These are phyloP conservation scores for Aphaenogaster floridana DNA, from an alignment of 1,140 invertebrate species.

Conservation along the genomic window DNA sequence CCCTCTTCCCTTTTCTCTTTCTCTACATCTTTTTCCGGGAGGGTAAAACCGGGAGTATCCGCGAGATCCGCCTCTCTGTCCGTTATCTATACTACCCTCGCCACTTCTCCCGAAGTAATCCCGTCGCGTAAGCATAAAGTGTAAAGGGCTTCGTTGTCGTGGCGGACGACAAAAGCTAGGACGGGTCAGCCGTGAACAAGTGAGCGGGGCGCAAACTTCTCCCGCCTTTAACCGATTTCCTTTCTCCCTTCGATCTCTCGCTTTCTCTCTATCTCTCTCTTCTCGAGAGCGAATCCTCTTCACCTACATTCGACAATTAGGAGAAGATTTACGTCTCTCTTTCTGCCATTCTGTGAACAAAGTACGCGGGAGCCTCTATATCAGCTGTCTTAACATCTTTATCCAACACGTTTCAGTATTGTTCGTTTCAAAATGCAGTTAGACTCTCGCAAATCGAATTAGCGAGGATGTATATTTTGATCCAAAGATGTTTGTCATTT, in stretches of 20 bases:
- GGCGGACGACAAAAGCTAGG: slow-evolving; percentile 28
- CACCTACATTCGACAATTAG: slow-evolving; percentile 49
- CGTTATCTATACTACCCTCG: slow-evolving; percentile 28
- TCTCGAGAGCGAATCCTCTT: slow-evolving; percentile 14
- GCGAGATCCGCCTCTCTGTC: background rate
- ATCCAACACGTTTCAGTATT: background rate
- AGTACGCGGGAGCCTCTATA: background rate
- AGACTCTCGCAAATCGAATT: background rate
- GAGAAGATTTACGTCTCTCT: slow-evolving; percentile 42
- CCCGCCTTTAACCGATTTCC: slow-evolving; percentile 33
- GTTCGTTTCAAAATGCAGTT: background rate
- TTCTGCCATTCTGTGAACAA: background rate
- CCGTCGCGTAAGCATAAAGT: slow-evolving; percentile 60
- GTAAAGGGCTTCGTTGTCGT: slow-evolving; percentile 39
- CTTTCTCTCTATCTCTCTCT: background rate
- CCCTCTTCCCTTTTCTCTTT: background rate
- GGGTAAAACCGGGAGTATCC: slow-evolving; percentile 11
- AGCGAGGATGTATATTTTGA: background rate
- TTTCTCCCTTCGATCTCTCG: background rate
- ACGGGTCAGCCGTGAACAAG: slow-evolving; percentile 30
- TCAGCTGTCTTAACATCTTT: background rate
- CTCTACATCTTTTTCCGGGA: background rate
- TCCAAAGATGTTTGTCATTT: background rate
- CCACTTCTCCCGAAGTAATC: slow-evolving; percentile 51
- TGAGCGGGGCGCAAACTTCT: slow-evolving; percentile 16